A percentile compares a stretch with the other conserved stretches of the same genome.
Conservation (phyloP, 1,140 invertebrate species). For the Hyphantria cunea region DNA sequence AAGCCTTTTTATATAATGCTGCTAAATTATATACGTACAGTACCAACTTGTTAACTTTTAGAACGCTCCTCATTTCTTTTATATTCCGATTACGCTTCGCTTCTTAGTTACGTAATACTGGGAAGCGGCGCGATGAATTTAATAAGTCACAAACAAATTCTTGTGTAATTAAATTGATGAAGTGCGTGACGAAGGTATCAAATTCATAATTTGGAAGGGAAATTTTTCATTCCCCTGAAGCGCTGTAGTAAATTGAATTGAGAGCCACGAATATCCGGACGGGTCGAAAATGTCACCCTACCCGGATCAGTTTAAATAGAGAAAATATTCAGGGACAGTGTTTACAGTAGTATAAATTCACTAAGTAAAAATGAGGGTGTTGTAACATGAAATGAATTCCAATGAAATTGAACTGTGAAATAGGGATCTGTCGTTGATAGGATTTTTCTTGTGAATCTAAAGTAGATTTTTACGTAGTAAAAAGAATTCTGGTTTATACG, state of each 20-base stretch:
- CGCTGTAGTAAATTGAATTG: conserved; percentile 67
- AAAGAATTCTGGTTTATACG: too few relatives aligned
- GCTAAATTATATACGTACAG: neutral
- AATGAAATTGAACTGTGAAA: conserved; percentile 20
- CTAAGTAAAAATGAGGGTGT: conserved; percentile 6
- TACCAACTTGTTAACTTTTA: neutral
- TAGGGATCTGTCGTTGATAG: conserved; percentile 1
- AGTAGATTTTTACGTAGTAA: neutral
- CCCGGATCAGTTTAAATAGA: conserved; percentile 26
- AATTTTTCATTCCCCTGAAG: conserved; percentile 67
- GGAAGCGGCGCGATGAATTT: conserved; percentile 19
- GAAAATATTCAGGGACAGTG: conserved; percentile 12
- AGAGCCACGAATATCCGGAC: conserved; percentile 51
- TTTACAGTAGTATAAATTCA: conserved; percentile 14
- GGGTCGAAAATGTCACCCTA: conserved; percentile 22
- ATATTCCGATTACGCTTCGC: conserved; percentile 1
- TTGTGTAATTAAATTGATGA: conserved; percentile 63
- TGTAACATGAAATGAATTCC: conserved; percentile 19
- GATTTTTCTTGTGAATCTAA: conserved; percentile 3
- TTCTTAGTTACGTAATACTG: conserved; percentile 6
- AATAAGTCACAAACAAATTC: conserved; percentile 46
- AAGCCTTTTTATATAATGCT: conserved; percentile 3
- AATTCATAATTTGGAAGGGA: conserved; percentile 66
- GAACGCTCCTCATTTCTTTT: neutral
- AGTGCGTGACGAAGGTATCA: conserved; percentile 59